Evolutionary conservation across 2,888 invertebrate genomes (phyloP), one percentile per base, ranked within the genome.

Genomic region (Ectemnius continuus): DNA sequence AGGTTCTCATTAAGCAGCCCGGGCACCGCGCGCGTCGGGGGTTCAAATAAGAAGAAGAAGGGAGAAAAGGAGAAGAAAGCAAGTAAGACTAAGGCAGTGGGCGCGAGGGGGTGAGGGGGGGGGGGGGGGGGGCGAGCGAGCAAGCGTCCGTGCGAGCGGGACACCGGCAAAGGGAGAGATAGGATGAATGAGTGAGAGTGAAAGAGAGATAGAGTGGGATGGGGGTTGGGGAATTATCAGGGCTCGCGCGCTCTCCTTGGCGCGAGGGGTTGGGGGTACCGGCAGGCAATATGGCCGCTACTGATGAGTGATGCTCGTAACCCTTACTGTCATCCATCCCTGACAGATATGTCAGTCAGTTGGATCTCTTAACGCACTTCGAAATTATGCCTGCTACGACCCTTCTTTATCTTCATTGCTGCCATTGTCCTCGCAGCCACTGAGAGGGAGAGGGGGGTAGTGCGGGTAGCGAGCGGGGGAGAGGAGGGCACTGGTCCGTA

Each of bases 1-100:
- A 84, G 89, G 89, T 89, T 90, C 91, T 90, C 91, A 91, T 90
- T 91, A 91, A 91, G 90, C 90, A 90, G 89, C 89, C 90, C 90
- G 88, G 90, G 90, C 88, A 88, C 85, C 88, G 86, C 85, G 84
- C 86, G 86, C 86, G 86, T 85, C 82, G 81, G 82, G 78, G 84
- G 85, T 85, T 87, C 84, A 85, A 87, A 88, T 88, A 88, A 89
- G 88, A 87, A 88, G 86, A 86, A 87, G 86, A 84, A 81, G 86
- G 79, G 84, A 88, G 86, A 85, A 86, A 86, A 85, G 81, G 79
- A 83, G 85, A 82, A 84, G 84, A 84, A 85, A 81, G 75, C 81
- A 36, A 70, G 83, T 83, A 84, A 87, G 88, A 88, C 88, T 87
- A 86, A 86, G 87, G 83, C 83, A 83, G 79, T 70, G 78, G 79